These are phyloP conservation scores for Tholera decimalis DNA, from an alignment of 2,888 invertebrate species.

Conservation along the genomic window DNA sequence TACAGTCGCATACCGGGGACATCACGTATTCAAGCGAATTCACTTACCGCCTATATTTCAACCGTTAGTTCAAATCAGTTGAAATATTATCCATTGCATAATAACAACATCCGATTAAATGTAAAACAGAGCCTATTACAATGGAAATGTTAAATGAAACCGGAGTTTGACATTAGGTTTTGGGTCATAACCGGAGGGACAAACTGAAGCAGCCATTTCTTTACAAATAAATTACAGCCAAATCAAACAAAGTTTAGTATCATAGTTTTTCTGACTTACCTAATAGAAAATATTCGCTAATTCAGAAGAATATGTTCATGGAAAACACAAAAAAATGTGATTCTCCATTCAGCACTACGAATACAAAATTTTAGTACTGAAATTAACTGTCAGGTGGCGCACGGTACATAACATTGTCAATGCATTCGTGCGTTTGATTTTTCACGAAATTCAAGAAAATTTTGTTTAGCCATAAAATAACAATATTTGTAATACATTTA, in stretches of 20 bases:
- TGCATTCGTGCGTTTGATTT: slow-evolving; percentile 71
- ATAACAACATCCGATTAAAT: slow-evolving; percentile 58
- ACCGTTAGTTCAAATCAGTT: slow-evolving; percentile 35
- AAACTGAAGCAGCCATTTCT: slow-evolving; percentile 75
- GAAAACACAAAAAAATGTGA: slow-evolving; percentile 90
- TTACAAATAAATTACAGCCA: slow-evolving; percentile 57
- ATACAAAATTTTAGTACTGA: slow-evolving; percentile 90
- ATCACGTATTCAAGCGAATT: slow-evolving; percentile 53
- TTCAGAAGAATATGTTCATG: slow-evolving; percentile 88
- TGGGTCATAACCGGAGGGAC: slow-evolving; percentile 86
- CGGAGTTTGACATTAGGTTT: slow-evolving; percentile 89
- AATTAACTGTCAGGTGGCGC: slow-evolving; percentile 78
- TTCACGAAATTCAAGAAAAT: background rate
- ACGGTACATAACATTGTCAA: slow-evolving; percentile 63
- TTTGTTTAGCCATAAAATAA: background rate
- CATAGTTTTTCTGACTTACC: slow-evolving; percentile 81
- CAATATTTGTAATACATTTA: background rate
- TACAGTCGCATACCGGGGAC: slow-evolving; percentile 53
- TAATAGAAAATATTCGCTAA: slow-evolving; percentile 85
- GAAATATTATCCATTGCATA: slow-evolving; percentile 48
- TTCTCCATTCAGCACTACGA: slow-evolving; percentile 90
- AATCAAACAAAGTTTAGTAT: slow-evolving; percentile 47
- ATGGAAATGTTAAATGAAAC: slow-evolving; percentile 84
- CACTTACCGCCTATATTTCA: slow-evolving; percentile 63
- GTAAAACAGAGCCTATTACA: slow-evolving; percentile 74